Evolutionary conservation across 2,113 vertebrate genomes (phyloP).

Genomic region (Gila orcuttii): DNA sequence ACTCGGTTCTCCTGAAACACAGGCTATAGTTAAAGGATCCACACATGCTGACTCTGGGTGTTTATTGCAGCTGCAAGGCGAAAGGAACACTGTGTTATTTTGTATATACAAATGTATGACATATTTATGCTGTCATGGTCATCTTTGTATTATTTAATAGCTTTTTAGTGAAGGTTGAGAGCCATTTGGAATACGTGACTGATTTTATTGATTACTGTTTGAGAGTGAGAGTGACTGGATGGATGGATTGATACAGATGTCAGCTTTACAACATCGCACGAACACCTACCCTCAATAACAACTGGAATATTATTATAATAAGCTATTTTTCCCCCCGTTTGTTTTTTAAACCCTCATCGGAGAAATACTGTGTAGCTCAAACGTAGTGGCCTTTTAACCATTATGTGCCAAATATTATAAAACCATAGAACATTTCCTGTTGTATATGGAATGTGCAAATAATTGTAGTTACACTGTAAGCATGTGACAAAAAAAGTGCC

Average conservation of each 20-base stretch:
- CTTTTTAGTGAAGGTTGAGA: slow-evolving; percentile 17
- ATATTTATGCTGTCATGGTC: slow-evolving; percentile 66
- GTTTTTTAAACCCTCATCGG: slow-evolving; percentile 43
- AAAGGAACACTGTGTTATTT: slow-evolving; percentile 51
- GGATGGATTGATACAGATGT: slow-evolving; percentile 34
- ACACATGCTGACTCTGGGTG: neutral
- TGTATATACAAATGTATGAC: slow-evolving; percentile 71
- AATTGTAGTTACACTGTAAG: slow-evolving; percentile 63
- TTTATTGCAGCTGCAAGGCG: neutral
- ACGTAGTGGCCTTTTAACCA: slow-evolving; percentile 76
- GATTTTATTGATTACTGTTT: slow-evolving; percentile 38
- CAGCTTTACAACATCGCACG: slow-evolving; percentile 28
- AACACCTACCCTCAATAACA: neutral
- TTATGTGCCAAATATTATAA: slow-evolving; percentile 73
- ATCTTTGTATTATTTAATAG: slow-evolving; percentile 51
- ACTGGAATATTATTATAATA: slow-evolving; percentile 1
- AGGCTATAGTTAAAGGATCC: neutral
- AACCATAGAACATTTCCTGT: slow-evolving; percentile 65
- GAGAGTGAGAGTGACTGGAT: neutral
- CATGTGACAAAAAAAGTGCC: slow-evolving; percentile 75
- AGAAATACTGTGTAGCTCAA: slow-evolving; percentile 62
- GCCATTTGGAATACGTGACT: slow-evolving; percentile 48
- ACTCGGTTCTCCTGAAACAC: neutral
- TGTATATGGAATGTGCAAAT: slow-evolving; percentile 65
- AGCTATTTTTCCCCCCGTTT: neutral